Percentiles rank a stretch among this genome's conserved stretches.
phyloP scores from a whole-genome alignment of 2,113 vertebrate species.

The Apistogramma diplotaenia region DNA sequence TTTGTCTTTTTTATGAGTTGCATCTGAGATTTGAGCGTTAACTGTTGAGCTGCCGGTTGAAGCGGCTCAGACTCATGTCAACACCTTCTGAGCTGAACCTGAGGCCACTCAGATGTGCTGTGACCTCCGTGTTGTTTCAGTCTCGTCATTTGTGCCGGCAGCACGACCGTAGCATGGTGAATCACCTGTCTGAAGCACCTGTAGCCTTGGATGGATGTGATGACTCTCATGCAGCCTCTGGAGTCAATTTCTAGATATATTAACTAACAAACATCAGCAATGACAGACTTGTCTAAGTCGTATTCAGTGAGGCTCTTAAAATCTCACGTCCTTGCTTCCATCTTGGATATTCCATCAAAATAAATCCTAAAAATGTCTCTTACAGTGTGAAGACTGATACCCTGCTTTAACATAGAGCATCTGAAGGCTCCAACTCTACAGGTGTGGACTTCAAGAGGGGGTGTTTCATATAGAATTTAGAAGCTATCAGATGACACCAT shows the following conservation, averaged over 20 bases:
- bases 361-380: too few relatives aligned
- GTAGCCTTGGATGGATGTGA: neutral
- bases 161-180: neutral
- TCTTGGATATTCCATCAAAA: too few relatives aligned
- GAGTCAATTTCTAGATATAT: neutral
- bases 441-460: neutral
- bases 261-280: neutral
- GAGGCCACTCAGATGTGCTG: neutral
- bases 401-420: neutral
- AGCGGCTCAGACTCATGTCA: neutral
- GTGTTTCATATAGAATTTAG: neutral
- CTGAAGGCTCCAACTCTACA: neutral
- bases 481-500: constrained; percentile 26
- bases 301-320: neutral
- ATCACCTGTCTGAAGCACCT: neutral
- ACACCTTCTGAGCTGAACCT: neutral
- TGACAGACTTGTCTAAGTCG: neutral
- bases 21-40: neutral
- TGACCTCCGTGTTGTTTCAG: neutral
- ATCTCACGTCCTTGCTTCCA: too few relatives aligned
- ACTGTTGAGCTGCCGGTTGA: constrained; percentile 11
- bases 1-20: constrained; percentile 29
- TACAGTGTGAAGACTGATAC: neutral
- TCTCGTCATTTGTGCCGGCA: neutral
- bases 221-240: neutral